Evolutionary conservation across 1,140 invertebrate genomes (phyloP), one percentile per base, ranked within the genome.

Genomic region (Drosophila mojavensis): DNA sequence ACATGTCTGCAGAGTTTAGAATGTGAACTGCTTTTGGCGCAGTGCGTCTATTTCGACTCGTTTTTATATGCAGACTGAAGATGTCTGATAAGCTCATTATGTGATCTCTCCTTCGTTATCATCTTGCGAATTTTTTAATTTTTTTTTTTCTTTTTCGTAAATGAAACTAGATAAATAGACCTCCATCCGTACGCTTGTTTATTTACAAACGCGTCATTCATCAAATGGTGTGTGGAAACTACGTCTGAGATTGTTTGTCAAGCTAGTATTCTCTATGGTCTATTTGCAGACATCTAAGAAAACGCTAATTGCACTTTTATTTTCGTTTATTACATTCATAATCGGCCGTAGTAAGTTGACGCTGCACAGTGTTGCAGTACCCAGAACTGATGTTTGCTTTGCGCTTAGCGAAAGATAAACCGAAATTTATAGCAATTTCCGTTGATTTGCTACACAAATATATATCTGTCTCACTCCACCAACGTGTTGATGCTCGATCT

Each of bases 1-100:
- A 50, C 60, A 75, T 71, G 5, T 69, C 53, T 47, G 5, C 30
- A 43, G 48, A 33, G 54, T 54, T 36, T 17, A 54, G 20, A 55
- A 39, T 43, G 20, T 67, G 55, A 70, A 20, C 24, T 68, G 62
- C 70, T 80, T 89, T 89, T 88, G 84, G 67, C 84, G 84, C 83
- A 88, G 41, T 88, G 68, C 76, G 68, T 79, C 79, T 61, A 60
- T 15, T 43, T 50, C 50, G 63, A 61, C 43, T 13, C 24, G 48
- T 84, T 68, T 89, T 89, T 88, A 88, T 88, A 89, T 67, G 74
- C 74, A 69, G 30, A 63, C 33, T 24, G 20, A 11, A 15, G 30
- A 58, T 51, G 41, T 39, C 64, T 70, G 54, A 55, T 50, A 59
- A 56, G 63, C 30, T 11, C 17, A 69, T 73, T 78, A 83, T 83